phyloP scores from a whole-genome alignment of 2,888 invertebrate genomes.

The Actias luna region DNA sequence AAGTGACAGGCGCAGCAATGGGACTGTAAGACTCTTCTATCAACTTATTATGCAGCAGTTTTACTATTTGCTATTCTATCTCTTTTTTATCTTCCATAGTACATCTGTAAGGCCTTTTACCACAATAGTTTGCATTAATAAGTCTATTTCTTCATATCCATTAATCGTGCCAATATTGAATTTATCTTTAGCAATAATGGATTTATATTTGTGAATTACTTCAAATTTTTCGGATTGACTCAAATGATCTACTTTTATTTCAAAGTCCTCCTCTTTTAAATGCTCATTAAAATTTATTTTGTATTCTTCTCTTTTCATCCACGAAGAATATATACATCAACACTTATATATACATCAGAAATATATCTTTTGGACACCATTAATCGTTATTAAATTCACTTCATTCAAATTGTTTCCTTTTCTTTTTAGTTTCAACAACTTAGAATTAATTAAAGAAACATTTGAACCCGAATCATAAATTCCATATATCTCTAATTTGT shows the following conservation, averaged over 20 bases:
- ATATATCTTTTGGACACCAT: constrained; percentile 28
- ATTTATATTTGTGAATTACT: constrained; percentile 16
- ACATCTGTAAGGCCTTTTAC: constrained; percentile 13
- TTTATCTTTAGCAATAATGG: constrained; percentile 13
- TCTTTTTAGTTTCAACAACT: not conserved
- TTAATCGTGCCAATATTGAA: constrained; percentile 18
- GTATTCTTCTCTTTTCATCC: constrained; percentile 21
- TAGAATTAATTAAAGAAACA: too few species aligned
- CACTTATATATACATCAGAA: constrained; percentile 25
- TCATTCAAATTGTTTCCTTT: constrained; percentile 37
- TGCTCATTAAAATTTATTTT: constrained; percentile 6
- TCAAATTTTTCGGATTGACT: constrained; percentile 25
- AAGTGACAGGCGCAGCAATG: constrained; percentile 26
- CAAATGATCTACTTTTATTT: constrained; percentile 23
- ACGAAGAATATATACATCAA: constrained; percentile 30
- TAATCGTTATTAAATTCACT: constrained; percentile 24
- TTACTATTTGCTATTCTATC: constrained; percentile 15
- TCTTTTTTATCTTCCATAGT: constrained; percentile 13
- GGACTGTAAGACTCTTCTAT: constrained; percentile 14
- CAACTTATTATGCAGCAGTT: constrained; percentile 3
- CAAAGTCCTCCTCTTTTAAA: constrained; percentile 14
- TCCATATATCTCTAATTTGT: too few species aligned
- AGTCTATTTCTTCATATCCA: constrained; percentile 21
- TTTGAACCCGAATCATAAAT: too few species aligned
- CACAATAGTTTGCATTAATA: constrained; percentile 13